Evolutionary conservation across 2,888 invertebrate genomes (phyloP).

Genomic region (Priapulus caudatus): DNA sequence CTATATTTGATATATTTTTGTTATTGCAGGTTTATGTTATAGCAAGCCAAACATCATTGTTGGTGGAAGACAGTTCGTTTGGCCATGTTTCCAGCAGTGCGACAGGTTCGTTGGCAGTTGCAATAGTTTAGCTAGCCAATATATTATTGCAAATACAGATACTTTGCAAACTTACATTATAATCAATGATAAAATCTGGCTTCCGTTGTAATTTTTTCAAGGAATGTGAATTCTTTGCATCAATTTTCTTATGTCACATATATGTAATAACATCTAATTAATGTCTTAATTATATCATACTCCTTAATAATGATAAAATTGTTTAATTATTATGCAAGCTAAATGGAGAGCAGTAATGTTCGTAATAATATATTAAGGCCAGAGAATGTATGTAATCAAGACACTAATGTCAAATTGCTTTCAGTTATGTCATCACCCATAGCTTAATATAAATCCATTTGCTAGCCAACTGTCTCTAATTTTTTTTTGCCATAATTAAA

Average conservation of each 20-base stretch:
- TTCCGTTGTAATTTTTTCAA: neutral
- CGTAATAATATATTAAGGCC: too few species aligned
- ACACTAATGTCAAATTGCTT: too few species aligned
- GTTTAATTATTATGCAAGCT: slow-evolving; percentile 7
- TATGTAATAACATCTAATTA: slow-evolving; percentile 2
- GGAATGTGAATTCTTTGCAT: neutral
- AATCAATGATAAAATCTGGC: too few species aligned
- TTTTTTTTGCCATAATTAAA: too few species aligned
- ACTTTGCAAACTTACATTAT: too few species aligned
- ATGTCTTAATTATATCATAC: neutral
- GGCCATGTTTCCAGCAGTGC: slow-evolving; percentile 63
- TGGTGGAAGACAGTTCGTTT: slow-evolving; percentile 91
- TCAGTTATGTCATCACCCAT: too few species aligned
- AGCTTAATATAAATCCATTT: too few species aligned
- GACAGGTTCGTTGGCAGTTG: slow-evolving; percentile 42
- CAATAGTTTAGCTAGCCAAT: neutral
- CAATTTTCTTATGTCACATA: neutral
- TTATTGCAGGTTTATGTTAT: slow-evolving; percentile 73
- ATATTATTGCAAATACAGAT: neutral
- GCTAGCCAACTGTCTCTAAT: too few species aligned
- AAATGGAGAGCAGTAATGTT: too few species aligned
- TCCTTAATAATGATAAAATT: neutral
- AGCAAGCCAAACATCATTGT: slow-evolving; percentile 76
- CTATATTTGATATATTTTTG: too few species aligned
- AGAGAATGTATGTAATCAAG: too few species aligned